These are phyloP conservation scores for Myotis lucifugus DNA, from an alignment of 2,113 vertebrate genomes.

Conservation along the genomic window DNA sequence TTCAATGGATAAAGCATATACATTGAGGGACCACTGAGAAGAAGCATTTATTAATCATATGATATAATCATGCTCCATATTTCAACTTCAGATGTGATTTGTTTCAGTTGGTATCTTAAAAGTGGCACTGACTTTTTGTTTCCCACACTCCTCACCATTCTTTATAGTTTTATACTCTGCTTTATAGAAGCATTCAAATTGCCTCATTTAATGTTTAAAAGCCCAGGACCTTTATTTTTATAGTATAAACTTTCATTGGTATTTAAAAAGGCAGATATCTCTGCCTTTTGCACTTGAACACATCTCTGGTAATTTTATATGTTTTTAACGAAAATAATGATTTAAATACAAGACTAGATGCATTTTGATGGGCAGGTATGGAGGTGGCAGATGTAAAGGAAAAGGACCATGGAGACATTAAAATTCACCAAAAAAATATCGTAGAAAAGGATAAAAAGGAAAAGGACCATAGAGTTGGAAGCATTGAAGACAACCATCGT, in stretches of 20 bases:
- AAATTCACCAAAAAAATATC: neutral
- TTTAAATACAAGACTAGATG: neutral
- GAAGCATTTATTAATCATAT: neutral
- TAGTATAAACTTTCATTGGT: neutral
- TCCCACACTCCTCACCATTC: neutral
- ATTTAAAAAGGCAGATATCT: neutral
- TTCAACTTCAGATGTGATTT: neutral
- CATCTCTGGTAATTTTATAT: neutral
- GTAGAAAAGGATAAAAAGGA: neutral
- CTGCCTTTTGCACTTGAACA: neutral
- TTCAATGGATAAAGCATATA: neutral
- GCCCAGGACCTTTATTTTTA: neutral
- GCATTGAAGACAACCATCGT: too few relatives aligned
- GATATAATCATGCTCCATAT: neutral
- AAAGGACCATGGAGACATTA: neutral
- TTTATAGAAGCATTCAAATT: neutral
- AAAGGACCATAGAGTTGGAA: too few relatives aligned
- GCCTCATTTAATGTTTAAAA: neutral
- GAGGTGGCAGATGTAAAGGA: neutral
- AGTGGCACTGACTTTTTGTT: neutral
- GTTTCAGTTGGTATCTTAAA: neutral
- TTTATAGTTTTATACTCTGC: neutral
- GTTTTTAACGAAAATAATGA: neutral
- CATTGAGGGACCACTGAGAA: neutral
- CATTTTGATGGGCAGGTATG: neutral